Evolutionary conservation across 2,888 invertebrate genomes (phyloP), one percentile per base, ranked within the genome.

Genomic region (Lepidocyrtoides sp.): DNA sequence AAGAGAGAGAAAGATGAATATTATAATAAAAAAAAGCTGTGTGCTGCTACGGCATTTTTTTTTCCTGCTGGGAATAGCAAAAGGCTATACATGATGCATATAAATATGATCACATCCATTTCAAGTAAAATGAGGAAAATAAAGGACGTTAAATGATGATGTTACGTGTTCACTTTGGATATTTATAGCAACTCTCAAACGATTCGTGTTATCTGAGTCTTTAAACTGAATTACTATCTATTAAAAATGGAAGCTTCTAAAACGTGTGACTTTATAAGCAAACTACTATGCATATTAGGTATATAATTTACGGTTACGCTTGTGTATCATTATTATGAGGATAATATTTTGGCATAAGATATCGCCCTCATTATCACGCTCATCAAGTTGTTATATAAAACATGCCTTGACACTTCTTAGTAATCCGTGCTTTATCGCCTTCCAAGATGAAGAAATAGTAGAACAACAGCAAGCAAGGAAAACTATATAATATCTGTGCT

Each of bases 361-460:
- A 89, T 60, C 44, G 69, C 69, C 44, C 77, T 90, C 90, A 90
- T 90, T 90, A 90, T 90, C 90, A 66, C 90, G 85, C 85, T 90
- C 79, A 90, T 90, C 90, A 90, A 90, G 69, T 81, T 90, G 85
- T 90, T 85, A 85, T 90, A 85, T 66, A 54, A 90, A 90, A 85
- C 90, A 90, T 90, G 79, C 81, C 84, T 85, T 85, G 90, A 85
- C 84, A 84, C 90, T 69, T 79, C 14, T 66, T 72, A 29, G 66
- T 63, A 81, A 85, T 90, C 90, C 90, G 90, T 90, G 90, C 90
- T 90, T 85, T 90, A 90, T 89, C 89, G 17, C 89, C 72, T 44
- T 48, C 54, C 83, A 66, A 36, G 48, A 84, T 69, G 66, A 36
- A 4, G 36, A 36, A 36, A 36, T 36, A n/a, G n/a, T n/a, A n/a